Conservation (phyloP, 2,113 vertebrate genomes). For the Microcebus murinus region DNA sequence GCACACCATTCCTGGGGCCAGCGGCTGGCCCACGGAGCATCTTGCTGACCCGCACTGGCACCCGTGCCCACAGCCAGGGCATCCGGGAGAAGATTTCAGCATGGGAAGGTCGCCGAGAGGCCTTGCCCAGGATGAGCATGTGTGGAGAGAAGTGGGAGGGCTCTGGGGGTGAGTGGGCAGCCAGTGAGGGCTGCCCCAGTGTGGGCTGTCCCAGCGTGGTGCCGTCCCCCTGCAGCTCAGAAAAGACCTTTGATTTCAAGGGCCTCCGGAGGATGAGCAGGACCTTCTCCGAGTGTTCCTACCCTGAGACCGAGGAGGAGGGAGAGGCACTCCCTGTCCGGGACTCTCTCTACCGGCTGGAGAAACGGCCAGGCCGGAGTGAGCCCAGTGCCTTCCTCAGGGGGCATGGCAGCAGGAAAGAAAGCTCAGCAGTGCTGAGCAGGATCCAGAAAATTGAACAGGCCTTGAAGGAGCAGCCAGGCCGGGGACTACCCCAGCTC, state of each 20-base stretch:
- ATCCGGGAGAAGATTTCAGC: constrained; percentile 97
- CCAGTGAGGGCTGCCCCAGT: constrained; percentile 94
- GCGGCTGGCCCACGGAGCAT: constrained; percentile 86
- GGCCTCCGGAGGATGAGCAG: constrained; percentile 96
- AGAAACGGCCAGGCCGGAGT: constrained; percentile 89
- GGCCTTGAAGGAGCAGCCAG: constrained; percentile 95
- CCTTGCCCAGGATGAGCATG: constrained; percentile 90
- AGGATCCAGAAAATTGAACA: constrained; percentile 99
- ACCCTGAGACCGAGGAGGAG: constrained; percentile 95
- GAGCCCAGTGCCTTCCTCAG: constrained; percentile 90
- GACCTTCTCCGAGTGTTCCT: constrained; percentile 97
- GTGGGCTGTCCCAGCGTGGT: constrained; percentile 93
- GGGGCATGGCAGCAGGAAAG: constrained; percentile 90
- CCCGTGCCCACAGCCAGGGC: constrained; percentile 88
- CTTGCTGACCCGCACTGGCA: constrained; percentile 86
- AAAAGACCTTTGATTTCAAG: constrained; percentile 97
- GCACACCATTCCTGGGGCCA: constrained; percentile 89
- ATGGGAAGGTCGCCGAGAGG: constrained; percentile 95
- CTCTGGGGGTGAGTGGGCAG: constrained; percentile 86
- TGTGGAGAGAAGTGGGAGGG: constrained; percentile 92
- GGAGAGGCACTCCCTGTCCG: constrained; percentile 90
- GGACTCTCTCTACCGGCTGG: constrained; percentile 89
- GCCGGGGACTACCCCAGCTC: constrained; percentile 92
- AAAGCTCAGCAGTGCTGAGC: constrained; percentile 96
- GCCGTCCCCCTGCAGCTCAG: constrained; percentile 93